A percentile compares a stretch with the other conserved stretches of the same genome.
phyloP scores from a whole-genome alignment of 2,888 invertebrate species.

The Pristionchus mayeri region DNA sequence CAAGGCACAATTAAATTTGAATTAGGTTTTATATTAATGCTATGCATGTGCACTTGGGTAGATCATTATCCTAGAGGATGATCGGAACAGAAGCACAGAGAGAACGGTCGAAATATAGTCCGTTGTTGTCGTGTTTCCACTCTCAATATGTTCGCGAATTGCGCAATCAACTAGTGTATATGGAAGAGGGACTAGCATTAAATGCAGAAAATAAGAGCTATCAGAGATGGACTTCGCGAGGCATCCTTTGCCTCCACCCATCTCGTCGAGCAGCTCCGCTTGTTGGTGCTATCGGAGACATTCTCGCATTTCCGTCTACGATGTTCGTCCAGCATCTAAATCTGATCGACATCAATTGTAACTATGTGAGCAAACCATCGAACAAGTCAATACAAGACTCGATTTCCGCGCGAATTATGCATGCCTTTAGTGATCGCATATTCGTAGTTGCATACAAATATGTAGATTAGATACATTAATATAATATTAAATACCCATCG shows the following conservation, averaged over 20 bases:
- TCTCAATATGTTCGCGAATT: too few species aligned
- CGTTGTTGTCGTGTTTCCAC: too few species aligned
- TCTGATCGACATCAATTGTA: constrained; percentile 48
- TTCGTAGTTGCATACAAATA: too few species aligned
- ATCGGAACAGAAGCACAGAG: too few species aligned
- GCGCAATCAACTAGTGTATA: background rate
- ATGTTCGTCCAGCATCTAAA: constrained; percentile 45
- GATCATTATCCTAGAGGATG: too few species aligned
- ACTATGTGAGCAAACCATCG: background rate
- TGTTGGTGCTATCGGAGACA: background rate
- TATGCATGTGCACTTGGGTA: too few species aligned
- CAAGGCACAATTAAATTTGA: background rate
- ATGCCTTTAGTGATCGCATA: background rate
- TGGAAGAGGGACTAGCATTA: background rate
- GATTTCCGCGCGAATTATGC: background rate
- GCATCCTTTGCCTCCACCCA: constrained; percentile 20
- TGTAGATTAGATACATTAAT: too few species aligned
- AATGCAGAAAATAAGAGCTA: too few species aligned
- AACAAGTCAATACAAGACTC: too few species aligned
- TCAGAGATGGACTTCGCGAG: constrained; percentile 12
- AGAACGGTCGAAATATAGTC: too few species aligned
- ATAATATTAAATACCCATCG: background rate
- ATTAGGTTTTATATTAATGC: too few species aligned
- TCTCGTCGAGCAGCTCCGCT: background rate
- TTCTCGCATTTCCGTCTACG: constrained; percentile 31